phyloP scores from a whole-genome alignment of 2,888 invertebrate species.

The Ptilodon capucinus region DNA sequence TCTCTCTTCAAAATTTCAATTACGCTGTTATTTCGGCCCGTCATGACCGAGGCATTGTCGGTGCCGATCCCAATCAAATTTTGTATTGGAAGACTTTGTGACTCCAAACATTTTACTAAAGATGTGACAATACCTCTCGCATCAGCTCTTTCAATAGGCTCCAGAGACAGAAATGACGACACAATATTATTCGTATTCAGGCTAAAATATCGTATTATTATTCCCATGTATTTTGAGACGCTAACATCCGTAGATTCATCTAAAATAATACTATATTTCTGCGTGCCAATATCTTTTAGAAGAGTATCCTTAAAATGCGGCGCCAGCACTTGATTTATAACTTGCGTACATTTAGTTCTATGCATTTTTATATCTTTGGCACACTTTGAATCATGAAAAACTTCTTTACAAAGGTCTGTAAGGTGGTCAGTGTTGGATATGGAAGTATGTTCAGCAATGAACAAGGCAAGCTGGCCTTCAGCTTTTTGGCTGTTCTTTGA shows the following conservation, averaged over 20 bases:
- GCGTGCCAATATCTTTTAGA: constrained; percentile 9
- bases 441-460: constrained; percentile 11
- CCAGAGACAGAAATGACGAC: neutral
- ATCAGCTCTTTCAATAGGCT: neutral
- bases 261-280: constrained; percentile 8
- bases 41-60: constrained; percentile 47
- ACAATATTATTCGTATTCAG: constrained; percentile 2
- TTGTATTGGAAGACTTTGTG: constrained; percentile 2
- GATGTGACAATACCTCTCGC: neutral
- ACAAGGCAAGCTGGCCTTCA: constrained; percentile 6
- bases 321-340: constrained; percentile 15
- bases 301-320: constrained; percentile 12
- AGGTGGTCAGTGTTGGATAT: constrained; percentile 9
- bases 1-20: constrained; percentile 24
- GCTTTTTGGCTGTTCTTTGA: too few relatives aligned
- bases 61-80: constrained; percentile 37
- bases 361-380: constrained; percentile 8
- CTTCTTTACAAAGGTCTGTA: constrained; percentile 6
- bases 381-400: constrained; percentile 4
- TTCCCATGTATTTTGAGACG: constrained; percentile 12
- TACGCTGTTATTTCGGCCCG: constrained; percentile 37
- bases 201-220: constrained; percentile 14
- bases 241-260: constrained; percentile 18
- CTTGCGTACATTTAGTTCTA: constrained; percentile 16
- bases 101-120: neutral